These are phyloP conservation scores for Thunnus albacares DNA, from an alignment of 2,797 vertebrate genomes.

Conservation along the genomic window DNA sequence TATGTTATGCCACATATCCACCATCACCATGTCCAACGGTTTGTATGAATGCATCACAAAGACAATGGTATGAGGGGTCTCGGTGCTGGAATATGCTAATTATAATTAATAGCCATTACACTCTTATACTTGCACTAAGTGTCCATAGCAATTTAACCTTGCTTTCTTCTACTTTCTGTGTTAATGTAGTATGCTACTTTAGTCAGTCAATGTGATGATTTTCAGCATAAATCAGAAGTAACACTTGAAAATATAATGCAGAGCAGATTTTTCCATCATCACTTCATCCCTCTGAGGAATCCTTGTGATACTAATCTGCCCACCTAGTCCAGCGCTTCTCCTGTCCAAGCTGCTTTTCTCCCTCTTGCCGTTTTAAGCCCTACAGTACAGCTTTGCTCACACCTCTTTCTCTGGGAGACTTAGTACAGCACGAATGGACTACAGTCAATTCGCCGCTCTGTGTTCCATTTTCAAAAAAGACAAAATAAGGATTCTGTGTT, in stretches of 20 bases:
- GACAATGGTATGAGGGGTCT: slow-evolving; percentile 55
- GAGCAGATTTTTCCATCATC: slow-evolving; percentile 72
- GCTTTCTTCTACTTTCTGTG: slow-evolving; percentile 21
- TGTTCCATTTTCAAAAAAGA: slow-evolving; percentile 65
- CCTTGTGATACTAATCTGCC: slow-evolving; percentile 75
- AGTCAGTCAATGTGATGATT: slow-evolving; percentile 38
- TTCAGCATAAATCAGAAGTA: slow-evolving; percentile 59
- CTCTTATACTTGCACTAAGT: slow-evolving; percentile 13
- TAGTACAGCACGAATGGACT: slow-evolving; percentile 50
- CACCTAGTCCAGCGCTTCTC: slow-evolving; percentile 54
- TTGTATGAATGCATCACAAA: slow-evolving; percentile 63
- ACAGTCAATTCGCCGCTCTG: slow-evolving; percentile 45
- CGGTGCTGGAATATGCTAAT: slow-evolving; percentile 67
- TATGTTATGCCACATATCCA: slow-evolving; percentile 74
- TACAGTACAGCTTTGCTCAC: slow-evolving; percentile 61
- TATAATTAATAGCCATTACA: slow-evolving; percentile 59
- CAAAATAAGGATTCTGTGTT: slow-evolving; percentile 71
- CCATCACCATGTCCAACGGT: slow-evolving; percentile 62
- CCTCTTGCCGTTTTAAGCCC: slow-evolving; percentile 51
- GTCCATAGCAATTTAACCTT: slow-evolving; percentile 41
- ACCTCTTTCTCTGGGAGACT: slow-evolving; percentile 60
- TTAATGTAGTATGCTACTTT: slow-evolving; percentile 17
- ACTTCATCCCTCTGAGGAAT: slow-evolving; percentile 75
- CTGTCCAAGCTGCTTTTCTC: slow-evolving; percentile 67
- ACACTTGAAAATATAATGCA: slow-evolving; percentile 69